Evolutionary conservation across 1,140 invertebrate genomes (phyloP).

Genomic region (Stegodyphus dumicola): DNA sequence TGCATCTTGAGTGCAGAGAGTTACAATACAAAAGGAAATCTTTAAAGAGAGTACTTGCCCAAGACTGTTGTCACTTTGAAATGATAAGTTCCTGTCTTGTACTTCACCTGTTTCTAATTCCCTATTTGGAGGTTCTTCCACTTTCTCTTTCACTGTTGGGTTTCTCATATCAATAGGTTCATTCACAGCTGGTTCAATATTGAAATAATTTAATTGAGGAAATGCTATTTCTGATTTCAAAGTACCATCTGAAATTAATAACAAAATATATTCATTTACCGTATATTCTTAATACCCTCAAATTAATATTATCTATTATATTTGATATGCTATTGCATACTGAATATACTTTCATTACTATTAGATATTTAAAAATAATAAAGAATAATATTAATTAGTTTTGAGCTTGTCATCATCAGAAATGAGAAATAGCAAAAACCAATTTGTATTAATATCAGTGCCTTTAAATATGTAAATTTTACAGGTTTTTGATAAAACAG

Average conservation of each 20-base stretch:
- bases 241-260: slow-evolving; percentile 34
- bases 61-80: slow-evolving; percentile 20
- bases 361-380: no score
- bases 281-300: no score
- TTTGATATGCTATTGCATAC: no score
- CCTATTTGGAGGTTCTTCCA: neutral
- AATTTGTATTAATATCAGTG: no score
- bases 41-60: slow-evolving; percentile 8
- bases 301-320: no score
- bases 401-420: no score
- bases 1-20: neutral
- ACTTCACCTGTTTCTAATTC: slow-evolving; percentile 17
- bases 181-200: slow-evolving; percentile 28
- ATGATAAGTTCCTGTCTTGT: neutral
- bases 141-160: slow-evolving; percentile 27
- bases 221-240: slow-evolving; percentile 52
- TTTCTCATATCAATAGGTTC: slow-evolving; percentile 57
- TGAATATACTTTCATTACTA: no score
- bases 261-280: neutral
- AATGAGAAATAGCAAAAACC: no score
- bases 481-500: no score
- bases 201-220: slow-evolving; percentile 47
- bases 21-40: neutral
- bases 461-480: no score
- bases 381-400: no score